Conservation (phyloP, 2,113 vertebrate genomes). For the Scopus umbretta region DNA sequence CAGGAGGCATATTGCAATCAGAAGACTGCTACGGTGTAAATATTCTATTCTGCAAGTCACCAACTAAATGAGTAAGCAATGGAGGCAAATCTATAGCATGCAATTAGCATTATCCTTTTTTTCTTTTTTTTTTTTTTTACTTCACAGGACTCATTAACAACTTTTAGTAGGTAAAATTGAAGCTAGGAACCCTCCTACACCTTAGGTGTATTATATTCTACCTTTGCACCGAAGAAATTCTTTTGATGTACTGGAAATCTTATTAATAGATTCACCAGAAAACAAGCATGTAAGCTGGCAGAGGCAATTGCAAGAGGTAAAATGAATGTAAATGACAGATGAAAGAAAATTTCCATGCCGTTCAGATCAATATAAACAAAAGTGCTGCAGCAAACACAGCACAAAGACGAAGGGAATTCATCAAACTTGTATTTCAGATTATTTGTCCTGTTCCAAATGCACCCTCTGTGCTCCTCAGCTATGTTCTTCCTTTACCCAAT, state of each 20-base stretch:
- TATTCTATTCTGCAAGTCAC: slow-evolving; percentile 11
- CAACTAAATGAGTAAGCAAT: slow-evolving; percentile 24
- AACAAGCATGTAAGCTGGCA: slow-evolving; percentile 48
- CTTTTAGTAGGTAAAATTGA: slow-evolving; percentile 32
- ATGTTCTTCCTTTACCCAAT: slow-evolving; percentile 16
- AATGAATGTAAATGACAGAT: slow-evolving; percentile 61
- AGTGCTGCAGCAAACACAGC: slow-evolving; percentile 17
- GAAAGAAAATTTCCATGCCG: slow-evolving; percentile 37
- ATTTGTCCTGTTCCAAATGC: slow-evolving; percentile 34
- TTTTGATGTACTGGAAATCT: slow-evolving; percentile 46
- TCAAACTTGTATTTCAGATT: slow-evolving; percentile 24
- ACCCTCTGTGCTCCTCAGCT: neutral
- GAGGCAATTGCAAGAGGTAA: slow-evolving; percentile 46
- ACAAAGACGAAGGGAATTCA: slow-evolving; percentile 24
- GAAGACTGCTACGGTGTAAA: neutral
- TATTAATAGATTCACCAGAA: slow-evolving; percentile 54
- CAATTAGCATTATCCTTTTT: slow-evolving; percentile 35
- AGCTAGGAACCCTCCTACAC: slow-evolving; percentile 8
- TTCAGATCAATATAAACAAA: slow-evolving; percentile 54
- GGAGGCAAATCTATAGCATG: slow-evolving; percentile 17
- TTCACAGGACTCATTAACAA: slow-evolving; percentile 45
- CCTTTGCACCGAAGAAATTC: slow-evolving; percentile 17
- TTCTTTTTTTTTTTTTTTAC: neutral
- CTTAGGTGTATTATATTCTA: neutral
- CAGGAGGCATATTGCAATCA: slow-evolving; percentile 1